phyloP scores from a whole-genome alignment of 2,888 invertebrate genomes.

The Cerceris ruficornis region DNA sequence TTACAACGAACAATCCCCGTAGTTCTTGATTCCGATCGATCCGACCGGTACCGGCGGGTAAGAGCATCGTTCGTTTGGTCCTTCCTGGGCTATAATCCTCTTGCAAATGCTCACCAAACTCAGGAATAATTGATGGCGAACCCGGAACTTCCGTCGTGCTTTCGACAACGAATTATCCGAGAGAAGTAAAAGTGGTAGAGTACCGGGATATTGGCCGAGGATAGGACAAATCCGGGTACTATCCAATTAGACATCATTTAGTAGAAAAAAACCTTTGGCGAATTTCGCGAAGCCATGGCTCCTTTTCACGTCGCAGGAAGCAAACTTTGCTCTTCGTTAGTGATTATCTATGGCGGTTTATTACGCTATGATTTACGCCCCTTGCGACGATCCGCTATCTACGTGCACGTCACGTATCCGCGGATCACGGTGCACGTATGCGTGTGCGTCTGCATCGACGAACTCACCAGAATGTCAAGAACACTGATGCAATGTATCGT shows the following conservation, averaged over 20 bases:
- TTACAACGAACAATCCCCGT: constrained; percentile 31
- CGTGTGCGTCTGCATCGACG: constrained; percentile 12
- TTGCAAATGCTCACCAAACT: constrained; percentile 25
- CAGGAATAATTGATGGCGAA: constrained; percentile 57
- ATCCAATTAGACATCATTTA: constrained; percentile 66
- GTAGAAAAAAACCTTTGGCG: constrained; percentile 47
- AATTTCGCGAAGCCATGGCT: constrained; percentile 27
- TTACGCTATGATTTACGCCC: constrained; percentile 44
- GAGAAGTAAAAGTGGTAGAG: constrained; percentile 45
- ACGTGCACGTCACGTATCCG: neutral
- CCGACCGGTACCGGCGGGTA: constrained; percentile 2
- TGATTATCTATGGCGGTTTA: constrained; percentile 59
- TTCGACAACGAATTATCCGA: constrained; percentile 35
- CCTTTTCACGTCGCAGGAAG: constrained; percentile 37
- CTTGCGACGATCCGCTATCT: constrained; percentile 12
- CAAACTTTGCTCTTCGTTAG: constrained; percentile 56
- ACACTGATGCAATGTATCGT: constrained; percentile 50
- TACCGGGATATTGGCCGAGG: constrained; percentile 8
- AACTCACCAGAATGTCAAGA: constrained; percentile 43
- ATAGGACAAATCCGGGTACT: constrained; percentile 27
- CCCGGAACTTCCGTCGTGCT: constrained; percentile 41
- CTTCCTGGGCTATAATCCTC: constrained; percentile 33
- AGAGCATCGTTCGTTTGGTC: constrained; percentile 21
- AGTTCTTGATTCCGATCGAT: constrained; percentile 38
- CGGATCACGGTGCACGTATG: neutral